Percentiles rank a stretch among this genome's conserved stretches.
Evolutionary conservation across 2,113 vertebrate species (phyloP).

Genomic region (Microcebus jonahi): DNA sequence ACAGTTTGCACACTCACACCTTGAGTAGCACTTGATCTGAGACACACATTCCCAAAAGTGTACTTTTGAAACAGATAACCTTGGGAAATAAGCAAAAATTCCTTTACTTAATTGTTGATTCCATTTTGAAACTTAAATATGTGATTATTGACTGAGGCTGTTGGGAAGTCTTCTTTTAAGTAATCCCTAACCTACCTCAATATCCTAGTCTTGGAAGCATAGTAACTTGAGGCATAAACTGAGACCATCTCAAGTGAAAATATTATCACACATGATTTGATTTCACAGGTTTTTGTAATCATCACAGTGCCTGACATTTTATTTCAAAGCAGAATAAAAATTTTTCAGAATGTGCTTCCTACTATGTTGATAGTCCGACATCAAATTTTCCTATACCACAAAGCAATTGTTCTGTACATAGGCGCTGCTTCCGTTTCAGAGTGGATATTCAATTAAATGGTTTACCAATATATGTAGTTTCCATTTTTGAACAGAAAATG

Average conservation of each 20-base stretch:
- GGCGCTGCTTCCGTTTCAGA: background rate
- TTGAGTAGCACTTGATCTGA: background rate
- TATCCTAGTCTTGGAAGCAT: background rate
- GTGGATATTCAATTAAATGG: background rate
- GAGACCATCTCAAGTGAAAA: background rate
- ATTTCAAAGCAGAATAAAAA: constrained; percentile 7
- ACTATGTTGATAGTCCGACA: background rate
- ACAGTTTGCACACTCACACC: background rate
- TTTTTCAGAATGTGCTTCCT: background rate
- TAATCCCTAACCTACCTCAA: background rate
- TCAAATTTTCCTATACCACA: background rate
- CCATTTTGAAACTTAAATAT: background rate
- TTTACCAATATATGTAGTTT: background rate
- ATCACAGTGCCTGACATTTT: background rate
- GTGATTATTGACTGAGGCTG: background rate
- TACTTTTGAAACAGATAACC: background rate
- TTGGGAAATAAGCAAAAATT: background rate
- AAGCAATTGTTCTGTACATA: background rate
- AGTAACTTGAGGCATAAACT: too few species aligned
- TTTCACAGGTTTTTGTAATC: background rate
- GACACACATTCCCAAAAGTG: background rate
- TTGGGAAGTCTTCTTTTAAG: background rate
- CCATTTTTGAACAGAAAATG: background rate
- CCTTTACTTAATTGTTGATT: background rate
- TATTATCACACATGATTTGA: background rate